Conservation (phyloP, 2,113 vertebrate species). For the Lophotis ruficrista region DNA sequence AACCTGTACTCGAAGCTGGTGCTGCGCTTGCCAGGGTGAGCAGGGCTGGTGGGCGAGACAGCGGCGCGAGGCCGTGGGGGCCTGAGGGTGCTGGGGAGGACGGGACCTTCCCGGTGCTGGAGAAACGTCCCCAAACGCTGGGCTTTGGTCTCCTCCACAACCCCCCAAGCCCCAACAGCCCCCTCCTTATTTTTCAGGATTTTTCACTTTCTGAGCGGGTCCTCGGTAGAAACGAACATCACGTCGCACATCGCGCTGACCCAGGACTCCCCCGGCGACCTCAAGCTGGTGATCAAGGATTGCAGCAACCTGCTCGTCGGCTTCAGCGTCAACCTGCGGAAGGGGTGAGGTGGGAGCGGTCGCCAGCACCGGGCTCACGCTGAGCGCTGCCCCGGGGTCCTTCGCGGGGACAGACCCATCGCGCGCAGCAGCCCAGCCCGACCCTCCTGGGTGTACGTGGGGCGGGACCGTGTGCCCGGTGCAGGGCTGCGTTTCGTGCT, state of each 20-base stretch:
- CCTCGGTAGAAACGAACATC: slow-evolving; percentile 20
- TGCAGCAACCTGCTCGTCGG: neutral
- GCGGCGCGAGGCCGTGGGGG: accelerated
- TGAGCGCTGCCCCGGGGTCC: neutral
- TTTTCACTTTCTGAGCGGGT: neutral
- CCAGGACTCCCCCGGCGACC: neutral
- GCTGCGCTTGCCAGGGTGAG: slow-evolving; percentile 56
- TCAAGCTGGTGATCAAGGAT: slow-evolving; percentile 7
- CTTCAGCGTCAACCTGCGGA: neutral
- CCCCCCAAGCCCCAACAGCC: accelerated
- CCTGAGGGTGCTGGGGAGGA: neutral
- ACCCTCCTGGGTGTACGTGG: neutral
- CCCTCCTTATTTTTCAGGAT: neutral
- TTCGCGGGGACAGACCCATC: neutral
- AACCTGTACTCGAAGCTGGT: slow-evolving; percentile 47
- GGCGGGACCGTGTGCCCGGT: accelerated
- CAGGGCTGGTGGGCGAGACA: accelerated
- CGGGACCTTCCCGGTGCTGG: accelerated
- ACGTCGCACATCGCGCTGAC: neutral
- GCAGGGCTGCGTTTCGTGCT: accelerated
- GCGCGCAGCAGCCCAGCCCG: accelerated
- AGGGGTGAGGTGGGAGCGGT: neutral
- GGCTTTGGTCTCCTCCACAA: neutral
- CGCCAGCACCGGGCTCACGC: accelerated
- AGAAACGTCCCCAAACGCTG: accelerated